Evolutionary conservation across 2,113 vertebrate genomes (phyloP).

Genomic region (Mus spicilegus): DNA sequence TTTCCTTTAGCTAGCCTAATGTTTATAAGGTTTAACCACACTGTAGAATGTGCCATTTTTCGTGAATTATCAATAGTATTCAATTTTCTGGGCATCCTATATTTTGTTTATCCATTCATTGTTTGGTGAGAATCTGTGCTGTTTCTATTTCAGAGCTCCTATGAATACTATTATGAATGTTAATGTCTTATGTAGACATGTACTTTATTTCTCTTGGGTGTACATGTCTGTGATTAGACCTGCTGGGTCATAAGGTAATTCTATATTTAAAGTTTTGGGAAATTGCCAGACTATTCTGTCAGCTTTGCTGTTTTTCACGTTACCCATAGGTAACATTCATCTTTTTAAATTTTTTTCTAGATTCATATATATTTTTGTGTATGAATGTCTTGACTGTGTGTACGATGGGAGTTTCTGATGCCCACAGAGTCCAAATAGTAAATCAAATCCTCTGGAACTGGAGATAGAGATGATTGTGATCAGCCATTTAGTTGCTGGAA

Average conservation of each 20-base stretch:
- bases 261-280: background rate
- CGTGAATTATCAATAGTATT: slow-evolving; percentile 1
- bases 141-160: background rate
- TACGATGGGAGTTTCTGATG: background rate
- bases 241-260: background rate
- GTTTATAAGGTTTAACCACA: background rate
- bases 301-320: background rate
- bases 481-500: background rate
- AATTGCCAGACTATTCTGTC: background rate
- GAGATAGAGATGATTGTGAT: background rate
- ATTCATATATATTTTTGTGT: no score
- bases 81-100: background rate
- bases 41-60: background rate
- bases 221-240: background rate
- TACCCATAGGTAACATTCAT: background rate
- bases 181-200: background rate
- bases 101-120: background rate
- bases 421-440: background rate
- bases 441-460: background rate
- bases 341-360: background rate
- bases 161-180: background rate
- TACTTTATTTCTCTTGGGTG: background rate
- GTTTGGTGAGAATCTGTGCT: background rate
- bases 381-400: background rate
- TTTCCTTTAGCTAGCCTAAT: background rate